phyloP scores from a whole-genome alignment of 2,113 vertebrate genomes.

The Panurus biarmicus region DNA sequence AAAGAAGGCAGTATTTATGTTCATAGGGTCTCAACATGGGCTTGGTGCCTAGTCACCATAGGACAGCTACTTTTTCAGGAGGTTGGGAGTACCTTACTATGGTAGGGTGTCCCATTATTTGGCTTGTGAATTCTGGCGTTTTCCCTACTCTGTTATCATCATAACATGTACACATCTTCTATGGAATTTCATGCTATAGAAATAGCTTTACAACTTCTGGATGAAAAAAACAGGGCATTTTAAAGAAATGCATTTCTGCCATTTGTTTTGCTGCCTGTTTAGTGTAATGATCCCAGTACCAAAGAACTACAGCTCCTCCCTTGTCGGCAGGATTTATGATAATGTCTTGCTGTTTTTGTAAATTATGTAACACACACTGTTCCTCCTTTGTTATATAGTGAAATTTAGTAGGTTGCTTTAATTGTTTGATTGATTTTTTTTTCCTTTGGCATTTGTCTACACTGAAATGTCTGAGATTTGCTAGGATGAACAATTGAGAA shows the following conservation, averaged over 20 bases:
- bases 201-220: not conserved
- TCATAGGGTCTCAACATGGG: not conserved
- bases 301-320: constrained; percentile 51
- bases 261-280: constrained; percentile 48
- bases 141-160: not conserved
- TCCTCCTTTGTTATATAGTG: constrained; percentile 59
- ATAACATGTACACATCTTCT: not conserved
- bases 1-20: not conserved
- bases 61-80: constrained; percentile 7
- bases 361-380: constrained; percentile 66
- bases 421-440: constrained; percentile 73
- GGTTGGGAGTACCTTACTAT: not conserved
- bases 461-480: constrained; percentile 51
- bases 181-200: not conserved
- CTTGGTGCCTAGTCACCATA: not conserved
- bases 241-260: not conserved
- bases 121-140: not conserved
- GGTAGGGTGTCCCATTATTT: not conserved
- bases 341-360: constrained; percentile 68
- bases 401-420: constrained; percentile 72
- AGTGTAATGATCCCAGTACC: constrained; percentile 41
- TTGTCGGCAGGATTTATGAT: constrained; percentile 65
- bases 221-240: not conserved
- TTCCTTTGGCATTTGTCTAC: constrained; percentile 58
- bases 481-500: not conserved